Evolutionary conservation across 53 echinoderm and acorn worm species (phyloP), one percentile per base, ranked within the genome.

Genomic region (Hippasteria phrygiana): DNA sequence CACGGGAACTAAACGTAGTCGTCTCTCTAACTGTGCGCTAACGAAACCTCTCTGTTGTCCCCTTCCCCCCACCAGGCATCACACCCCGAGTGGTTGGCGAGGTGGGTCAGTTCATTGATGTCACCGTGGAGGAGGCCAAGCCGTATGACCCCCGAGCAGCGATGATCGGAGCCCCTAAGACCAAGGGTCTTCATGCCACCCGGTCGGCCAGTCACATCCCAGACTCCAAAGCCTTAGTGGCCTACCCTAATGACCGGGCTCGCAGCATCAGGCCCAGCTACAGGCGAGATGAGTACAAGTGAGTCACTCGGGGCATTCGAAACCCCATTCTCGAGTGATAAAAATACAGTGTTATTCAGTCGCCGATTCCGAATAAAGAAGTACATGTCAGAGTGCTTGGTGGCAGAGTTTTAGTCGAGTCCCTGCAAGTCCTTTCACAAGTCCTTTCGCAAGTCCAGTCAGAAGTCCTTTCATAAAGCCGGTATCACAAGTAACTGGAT

Each of bases 11-110:
- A n/a, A n/a, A n/a, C n/a, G n/a, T n/a, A n/a, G n/a, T n/a, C n/a
- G n/a, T n/a, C n/a, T n/a, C n/a, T n/a, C n/a, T n/a, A n/a, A n/a
- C n/a, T n/a, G n/a, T n/a, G n/a, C n/a, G n/a, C n/a, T n/a, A n/a
- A n/a, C n/a, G n/a, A n/a, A n/a, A n/a, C n/a, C n/a, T n/a, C n/a
- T n/a, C n/a, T n/a, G n/a, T 1, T 59, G 26, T 59, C 26, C 0
- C 16, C 55, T 32, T 88, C 41, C 14, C 29, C 31, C 28, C 33
- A 1, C 38, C 70, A 98, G 99, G 99, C 73, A 99, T 99, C 74
- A 99, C 99, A 17, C 96, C 99, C 28, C 93, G 94, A 29, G 99
- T 99, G 0, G 99, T 99, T 0, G 99, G 99, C 69, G 99, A 99
- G 80, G 99, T 99, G 11, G 99, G 99, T 69, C 99, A 99, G 87